These are phyloP conservation scores for Acropora tenuis DNA, from an alignment of 64 coral and sea anemone species.

Conservation along the genomic window DNA sequence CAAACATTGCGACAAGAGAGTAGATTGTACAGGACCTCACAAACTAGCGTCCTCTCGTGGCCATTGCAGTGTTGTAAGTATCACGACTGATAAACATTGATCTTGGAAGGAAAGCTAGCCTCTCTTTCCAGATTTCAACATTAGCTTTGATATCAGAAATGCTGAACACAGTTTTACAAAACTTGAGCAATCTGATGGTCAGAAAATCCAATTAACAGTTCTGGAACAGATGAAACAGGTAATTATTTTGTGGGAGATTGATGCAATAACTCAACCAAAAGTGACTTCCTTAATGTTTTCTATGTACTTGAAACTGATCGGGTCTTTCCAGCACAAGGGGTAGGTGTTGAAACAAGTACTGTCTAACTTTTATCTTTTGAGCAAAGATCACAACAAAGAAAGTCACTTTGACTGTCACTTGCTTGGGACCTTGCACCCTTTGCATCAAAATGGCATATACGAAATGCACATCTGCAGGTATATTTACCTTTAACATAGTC, in stretches of 20 bases:
- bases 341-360: not conserved
- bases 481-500: too few species aligned
- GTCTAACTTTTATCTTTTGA: not conserved
- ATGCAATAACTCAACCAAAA: not conserved
- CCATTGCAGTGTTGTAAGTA: too few species aligned
- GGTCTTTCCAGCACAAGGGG: not conserved
- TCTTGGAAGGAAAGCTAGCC: not conserved
- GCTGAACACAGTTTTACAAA: conserved; percentile 22
- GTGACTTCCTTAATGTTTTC: not conserved
- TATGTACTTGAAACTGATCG: not conserved
- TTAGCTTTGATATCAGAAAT: not conserved
- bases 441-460: too few species aligned
- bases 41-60: too few species aligned
- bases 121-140: not conserved
- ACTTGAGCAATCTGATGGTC: too few species aligned
- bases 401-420: too few species aligned
- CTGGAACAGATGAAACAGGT: conserved; percentile 1
- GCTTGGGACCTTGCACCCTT: too few species aligned
- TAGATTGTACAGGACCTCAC: too few species aligned
- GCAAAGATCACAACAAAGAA: not conserved
- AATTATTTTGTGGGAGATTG: not conserved
- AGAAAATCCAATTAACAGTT: conserved; percentile 10
- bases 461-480: too few species aligned
- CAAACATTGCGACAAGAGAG: too few species aligned
- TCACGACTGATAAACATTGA: too few species aligned